phyloP scores from a whole-genome alignment of 37 sponge, comb jelly and placozoan species.

The Halichondria panicea region DNA sequence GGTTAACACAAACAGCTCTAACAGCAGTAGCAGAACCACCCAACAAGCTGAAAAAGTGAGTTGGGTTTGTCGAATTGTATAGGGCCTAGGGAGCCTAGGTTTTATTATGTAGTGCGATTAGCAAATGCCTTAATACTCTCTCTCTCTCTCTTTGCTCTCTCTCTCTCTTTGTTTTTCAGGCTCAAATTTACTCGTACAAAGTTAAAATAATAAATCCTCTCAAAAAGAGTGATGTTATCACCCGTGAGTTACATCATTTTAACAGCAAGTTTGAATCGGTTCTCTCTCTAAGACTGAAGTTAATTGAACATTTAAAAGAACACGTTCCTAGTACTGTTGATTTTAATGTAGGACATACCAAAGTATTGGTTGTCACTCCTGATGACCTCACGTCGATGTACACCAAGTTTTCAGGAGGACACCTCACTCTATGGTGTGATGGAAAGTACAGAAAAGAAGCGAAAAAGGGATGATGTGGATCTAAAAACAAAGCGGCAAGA shows the following conservation, averaged over 20 bases:
- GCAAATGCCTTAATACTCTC: no score
- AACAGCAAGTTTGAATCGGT: slow-evolving; percentile 5
- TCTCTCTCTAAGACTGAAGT: background rate
- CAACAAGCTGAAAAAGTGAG: no score
- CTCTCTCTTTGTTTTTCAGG: no score
- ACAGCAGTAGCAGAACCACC: no score
- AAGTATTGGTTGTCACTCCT: background rate
- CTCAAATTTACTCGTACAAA: no score
- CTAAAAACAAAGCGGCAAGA: slow-evolving; percentile 2
- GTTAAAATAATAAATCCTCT: slow-evolving; percentile 28
- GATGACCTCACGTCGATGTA: slow-evolving; percentile 25
- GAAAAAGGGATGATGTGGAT: background rate
- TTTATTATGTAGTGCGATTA: no score
- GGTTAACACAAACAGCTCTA: no score
- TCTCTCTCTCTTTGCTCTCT: no score
- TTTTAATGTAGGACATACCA: slow-evolving; percentile 10
- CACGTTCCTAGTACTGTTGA: slow-evolving; percentile 15
- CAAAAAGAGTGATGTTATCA: slow-evolving; percentile 25
- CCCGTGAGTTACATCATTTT: slow-evolving; percentile 1
- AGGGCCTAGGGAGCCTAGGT: no score
- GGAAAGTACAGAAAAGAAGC: background rate
- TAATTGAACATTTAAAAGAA: slow-evolving; percentile 13
- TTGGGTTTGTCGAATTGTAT: no score
- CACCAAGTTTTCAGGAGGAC: slow-evolving; percentile 19
- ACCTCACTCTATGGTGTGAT: slow-evolving; percentile 19